These are phyloP conservation scores for Montifringilla adamsi DNA, from an alignment of 2,113 vertebrate genomes.

Conservation along the genomic window DNA sequence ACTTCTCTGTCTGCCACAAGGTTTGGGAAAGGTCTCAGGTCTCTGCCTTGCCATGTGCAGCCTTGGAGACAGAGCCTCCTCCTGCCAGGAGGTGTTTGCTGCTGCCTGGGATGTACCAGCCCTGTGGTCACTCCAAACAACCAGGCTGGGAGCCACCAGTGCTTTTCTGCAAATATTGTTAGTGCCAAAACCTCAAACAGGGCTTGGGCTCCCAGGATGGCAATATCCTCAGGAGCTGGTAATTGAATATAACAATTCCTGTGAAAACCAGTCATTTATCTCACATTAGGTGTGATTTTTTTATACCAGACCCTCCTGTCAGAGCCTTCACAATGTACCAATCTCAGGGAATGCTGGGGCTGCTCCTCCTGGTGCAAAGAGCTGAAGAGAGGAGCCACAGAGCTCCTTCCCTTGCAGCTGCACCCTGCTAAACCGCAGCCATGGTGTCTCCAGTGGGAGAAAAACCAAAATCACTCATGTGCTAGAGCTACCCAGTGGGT, in stretches of 20 bases:
- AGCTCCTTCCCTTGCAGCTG: not conserved
- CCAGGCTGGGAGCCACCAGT: not conserved
- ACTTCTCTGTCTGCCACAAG: not conserved
- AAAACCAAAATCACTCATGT: not conserved
- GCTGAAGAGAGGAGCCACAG: not conserved
- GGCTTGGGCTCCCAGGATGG: not conserved
- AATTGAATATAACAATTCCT: not conserved
- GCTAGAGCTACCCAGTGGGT: not conserved
- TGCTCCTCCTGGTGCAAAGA: not conserved
- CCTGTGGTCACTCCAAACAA: not conserved
- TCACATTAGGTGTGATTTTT: not conserved
- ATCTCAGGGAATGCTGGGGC: not conserved
- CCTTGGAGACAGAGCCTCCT: not conserved
- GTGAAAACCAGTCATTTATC: not conserved
- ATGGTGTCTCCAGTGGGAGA: not conserved
- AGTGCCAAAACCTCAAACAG: not conserved
- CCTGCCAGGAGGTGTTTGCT: not conserved
- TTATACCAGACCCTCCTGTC: not conserved
- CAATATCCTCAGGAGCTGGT: not conserved
- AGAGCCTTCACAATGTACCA: accelerated
- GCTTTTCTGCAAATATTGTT: not conserved
- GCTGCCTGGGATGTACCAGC: accelerated
- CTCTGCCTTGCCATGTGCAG: accelerated
- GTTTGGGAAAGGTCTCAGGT: not conserved
- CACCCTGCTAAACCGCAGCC: not conserved